These are phyloP conservation scores for Microcebus ravelobensis DNA, from an alignment of 2,113 vertebrate genomes.

Conservation along the genomic window DNA sequence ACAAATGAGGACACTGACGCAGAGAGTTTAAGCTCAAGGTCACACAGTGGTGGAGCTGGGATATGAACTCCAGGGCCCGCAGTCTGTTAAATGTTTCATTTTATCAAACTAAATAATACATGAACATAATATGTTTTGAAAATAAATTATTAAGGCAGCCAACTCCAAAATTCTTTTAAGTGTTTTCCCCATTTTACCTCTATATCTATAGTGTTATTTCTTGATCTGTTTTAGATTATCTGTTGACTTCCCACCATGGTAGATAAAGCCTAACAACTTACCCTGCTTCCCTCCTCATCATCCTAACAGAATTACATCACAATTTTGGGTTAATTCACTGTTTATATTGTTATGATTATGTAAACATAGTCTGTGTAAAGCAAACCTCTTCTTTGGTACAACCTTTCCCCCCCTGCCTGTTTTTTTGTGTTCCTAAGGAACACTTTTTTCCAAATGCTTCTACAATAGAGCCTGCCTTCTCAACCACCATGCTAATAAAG, in stretches of 20 bases:
- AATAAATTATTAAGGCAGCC: not conserved
- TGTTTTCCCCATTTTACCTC: not conserved
- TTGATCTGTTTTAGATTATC: not conserved
- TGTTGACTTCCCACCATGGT: not conserved
- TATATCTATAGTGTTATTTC: not conserved
- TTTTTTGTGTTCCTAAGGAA: not conserved
- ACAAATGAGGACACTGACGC: not conserved
- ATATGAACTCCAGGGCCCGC: not conserved
- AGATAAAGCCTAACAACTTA: not conserved
- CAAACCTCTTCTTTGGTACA: conserved; percentile 16
- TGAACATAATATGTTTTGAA: not conserved
- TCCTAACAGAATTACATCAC: not conserved
- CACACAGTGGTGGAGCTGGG: not conserved
- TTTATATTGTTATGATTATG: conserved; percentile 1
- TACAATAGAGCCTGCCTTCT: not conserved
- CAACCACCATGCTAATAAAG: not conserved
- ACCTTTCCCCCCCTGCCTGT: not conserved
- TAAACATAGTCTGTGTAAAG: not conserved
- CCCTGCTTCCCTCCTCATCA: not conserved
- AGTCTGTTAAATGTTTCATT: not conserved
- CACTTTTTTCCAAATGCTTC: not conserved
- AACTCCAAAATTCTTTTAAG: not conserved
- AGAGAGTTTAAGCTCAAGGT: not conserved
- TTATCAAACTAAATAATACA: not conserved
- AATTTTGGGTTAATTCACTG: conserved; percentile 6